These are phyloP conservation scores for Hydriomena furcata DNA, from an alignment of 2,888 invertebrate genomes.

Conservation along the genomic window DNA sequence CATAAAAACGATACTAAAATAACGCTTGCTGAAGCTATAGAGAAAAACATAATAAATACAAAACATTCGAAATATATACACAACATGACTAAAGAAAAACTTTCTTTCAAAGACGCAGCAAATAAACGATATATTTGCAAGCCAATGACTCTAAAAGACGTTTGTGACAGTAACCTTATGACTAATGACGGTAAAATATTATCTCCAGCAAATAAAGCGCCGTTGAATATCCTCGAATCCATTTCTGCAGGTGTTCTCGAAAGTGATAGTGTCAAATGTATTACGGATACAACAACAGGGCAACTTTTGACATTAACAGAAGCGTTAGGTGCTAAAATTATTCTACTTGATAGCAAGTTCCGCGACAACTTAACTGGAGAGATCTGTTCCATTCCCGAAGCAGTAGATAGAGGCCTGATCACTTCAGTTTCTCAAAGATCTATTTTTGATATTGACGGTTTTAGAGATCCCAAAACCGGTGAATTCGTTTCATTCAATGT, in stretches of 20 bases:
- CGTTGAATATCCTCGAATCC: constrained; percentile 92
- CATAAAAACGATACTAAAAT: constrained; percentile 90
- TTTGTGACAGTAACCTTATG: constrained; percentile 90
- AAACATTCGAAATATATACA: constrained; percentile 93
- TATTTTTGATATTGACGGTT: constrained; percentile 96
- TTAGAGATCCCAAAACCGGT: constrained; percentile 91
- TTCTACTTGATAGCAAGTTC: constrained; percentile 89
- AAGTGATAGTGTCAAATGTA: constrained; percentile 91
- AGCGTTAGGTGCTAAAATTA: constrained; percentile 91
- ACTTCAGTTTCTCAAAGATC: constrained; percentile 94
- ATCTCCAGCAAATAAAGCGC: constrained; percentile 90
- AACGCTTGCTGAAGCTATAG: constrained; percentile 91
- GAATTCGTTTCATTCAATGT: constrained; percentile 93
- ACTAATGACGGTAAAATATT: constrained; percentile 90
- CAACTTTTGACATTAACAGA: constrained; percentile 93
- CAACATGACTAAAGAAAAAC: constrained; percentile 87
- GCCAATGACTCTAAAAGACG: constrained; percentile 96
- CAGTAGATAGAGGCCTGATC: constrained; percentile 94
- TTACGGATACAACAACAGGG: constrained; percentile 91
- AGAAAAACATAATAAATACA: constrained; percentile 89
- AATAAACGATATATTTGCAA: constrained; percentile 91
- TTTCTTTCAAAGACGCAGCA: constrained; percentile 92
- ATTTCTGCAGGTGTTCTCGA: constrained; percentile 94
- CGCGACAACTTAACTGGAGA: constrained; percentile 89
- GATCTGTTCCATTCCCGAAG: constrained; percentile 91